Evolutionary conservation across 2,888 invertebrate genomes (phyloP).

Genomic region (Euzophera pinguis): DNA sequence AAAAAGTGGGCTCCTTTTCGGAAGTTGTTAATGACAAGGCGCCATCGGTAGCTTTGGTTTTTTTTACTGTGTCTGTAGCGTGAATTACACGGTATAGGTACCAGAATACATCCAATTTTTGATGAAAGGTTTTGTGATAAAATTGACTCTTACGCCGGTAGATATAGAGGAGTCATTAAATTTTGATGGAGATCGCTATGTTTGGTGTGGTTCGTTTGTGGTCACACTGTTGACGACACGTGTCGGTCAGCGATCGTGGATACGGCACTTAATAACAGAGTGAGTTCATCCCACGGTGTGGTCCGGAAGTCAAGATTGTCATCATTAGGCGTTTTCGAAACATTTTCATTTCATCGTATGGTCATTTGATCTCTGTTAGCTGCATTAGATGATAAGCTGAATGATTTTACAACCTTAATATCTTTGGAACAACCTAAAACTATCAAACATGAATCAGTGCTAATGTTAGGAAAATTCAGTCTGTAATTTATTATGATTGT

Average conservation of each 20-base stretch:
- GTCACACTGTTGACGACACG: conserved; percentile 50
- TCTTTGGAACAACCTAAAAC: not conserved
- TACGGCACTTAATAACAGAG: conserved; percentile 54
- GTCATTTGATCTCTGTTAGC: conserved; percentile 45
- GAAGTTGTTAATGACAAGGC: conserved; percentile 76
- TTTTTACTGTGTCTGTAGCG: conserved; percentile 45
- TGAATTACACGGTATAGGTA: conserved; percentile 42
- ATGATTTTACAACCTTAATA: conserved; percentile 5
- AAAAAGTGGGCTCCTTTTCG: conserved; percentile 66
- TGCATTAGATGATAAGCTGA: conserved; percentile 16
- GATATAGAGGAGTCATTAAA: not conserved
- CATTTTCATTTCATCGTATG: conserved; percentile 53
- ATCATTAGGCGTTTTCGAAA: conserved; percentile 49
- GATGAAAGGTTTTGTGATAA: conserved; percentile 16
- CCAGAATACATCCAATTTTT: conserved; percentile 25
- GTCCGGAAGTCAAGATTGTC: conserved; percentile 70
- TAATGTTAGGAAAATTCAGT: not conserved
- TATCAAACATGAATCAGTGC: conserved; percentile 5
- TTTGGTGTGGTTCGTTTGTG: conserved; percentile 35
- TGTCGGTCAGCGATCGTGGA: conserved; percentile 40
- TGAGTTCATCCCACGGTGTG: conserved; percentile 47
- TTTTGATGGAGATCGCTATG: not conserved
- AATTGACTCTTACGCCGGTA: conserved; percentile 28
- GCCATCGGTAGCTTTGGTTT: conserved; percentile 65
- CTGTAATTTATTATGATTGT: not conserved